Evolutionary conservation across 92 coral and sea anemone genomes (phyloP), one percentile per base, ranked within the genome.

Genomic region (Actinostola sp.): DNA sequence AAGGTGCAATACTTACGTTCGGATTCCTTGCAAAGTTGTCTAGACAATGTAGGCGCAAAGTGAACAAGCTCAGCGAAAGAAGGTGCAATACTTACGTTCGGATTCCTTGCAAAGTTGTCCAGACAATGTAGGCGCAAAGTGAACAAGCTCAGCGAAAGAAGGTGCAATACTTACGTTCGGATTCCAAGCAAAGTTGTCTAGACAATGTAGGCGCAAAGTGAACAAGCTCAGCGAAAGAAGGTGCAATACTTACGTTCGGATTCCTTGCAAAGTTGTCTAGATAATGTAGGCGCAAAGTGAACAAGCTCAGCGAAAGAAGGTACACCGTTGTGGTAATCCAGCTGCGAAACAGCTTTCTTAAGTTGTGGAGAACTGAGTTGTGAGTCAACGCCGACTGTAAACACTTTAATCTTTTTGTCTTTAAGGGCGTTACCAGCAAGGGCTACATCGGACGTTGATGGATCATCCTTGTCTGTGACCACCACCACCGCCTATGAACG

Each of bases 351-450:
- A 6, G 83, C 69, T 65, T 67, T 51, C 61, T 53, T 54, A 16
- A 86, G 59, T 41, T 78, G 81, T 8, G 75, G 70, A 3, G 62
- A 78, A 63, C 82, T 77, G 58, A 89, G 56, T 34, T 79, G 74
- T 4, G 85, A 64, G 13, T 97, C 91, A 50, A 88, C 84, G 34
- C 86, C 82, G 56, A 90, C 89, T 49, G 82, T 89, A 67, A 81
- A 93, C 28, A 93, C 72, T 27, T 72, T 80, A 31, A 80, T 83
- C 14, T 87, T 86, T 34, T 69, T 87, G 41, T 80, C 87, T 61
- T 90, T 87, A 24, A 90, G 60, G 1, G 78, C 54, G 44, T 83
- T 86, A 39, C 90, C 80, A 11, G 85, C 72, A 25, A 38, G 54
- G 5, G 46, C 76, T 8, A 89, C 80, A 15, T 36, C 62, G 20